phyloP scores from a whole-genome alignment of 2,113 vertebrate species.

The Equus quagga region DNA sequence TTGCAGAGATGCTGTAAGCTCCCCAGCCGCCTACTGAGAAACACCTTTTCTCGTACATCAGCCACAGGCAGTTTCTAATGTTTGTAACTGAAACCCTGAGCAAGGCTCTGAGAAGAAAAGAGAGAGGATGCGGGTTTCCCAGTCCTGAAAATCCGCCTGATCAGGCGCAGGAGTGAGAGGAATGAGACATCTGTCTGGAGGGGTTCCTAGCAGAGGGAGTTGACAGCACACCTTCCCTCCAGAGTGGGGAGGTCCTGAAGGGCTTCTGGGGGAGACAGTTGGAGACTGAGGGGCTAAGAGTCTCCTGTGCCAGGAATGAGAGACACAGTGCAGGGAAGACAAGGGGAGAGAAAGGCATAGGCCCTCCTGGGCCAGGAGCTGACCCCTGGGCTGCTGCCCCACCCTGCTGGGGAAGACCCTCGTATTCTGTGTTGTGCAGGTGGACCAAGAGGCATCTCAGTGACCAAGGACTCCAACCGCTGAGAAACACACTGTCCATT shows the following conservation, averaged over 20 bases:
- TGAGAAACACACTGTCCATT: not conserved
- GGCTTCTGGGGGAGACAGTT: not conserved
- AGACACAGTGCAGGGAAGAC: fast-evolving
- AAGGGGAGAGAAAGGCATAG: not conserved
- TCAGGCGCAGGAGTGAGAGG: fast-evolving
- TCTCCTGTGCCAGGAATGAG: not conserved
- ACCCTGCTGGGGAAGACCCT: not conserved
- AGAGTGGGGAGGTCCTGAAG: not conserved
- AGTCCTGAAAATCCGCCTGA: not conserved
- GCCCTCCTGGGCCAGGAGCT: not conserved
- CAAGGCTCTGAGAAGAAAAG: not conserved
- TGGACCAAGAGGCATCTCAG: not conserved
- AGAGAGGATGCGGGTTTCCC: not conserved
- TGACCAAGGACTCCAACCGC: not conserved
- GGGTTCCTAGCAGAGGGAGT: not conserved
- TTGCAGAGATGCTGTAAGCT: not conserved
- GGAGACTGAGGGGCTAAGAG: not conserved
- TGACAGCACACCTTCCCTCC: not conserved
- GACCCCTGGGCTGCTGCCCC: not conserved
- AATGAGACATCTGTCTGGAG: not conserved
- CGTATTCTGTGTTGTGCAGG: not conserved
- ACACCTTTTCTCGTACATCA: not conserved
- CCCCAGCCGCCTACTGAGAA: not conserved
- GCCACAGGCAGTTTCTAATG: not conserved
- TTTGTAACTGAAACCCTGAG: not conserved